These are phyloP conservation scores for Scatophagus argus DNA, from an alignment of 2,113 vertebrate genomes.

Conservation along the genomic window DNA sequence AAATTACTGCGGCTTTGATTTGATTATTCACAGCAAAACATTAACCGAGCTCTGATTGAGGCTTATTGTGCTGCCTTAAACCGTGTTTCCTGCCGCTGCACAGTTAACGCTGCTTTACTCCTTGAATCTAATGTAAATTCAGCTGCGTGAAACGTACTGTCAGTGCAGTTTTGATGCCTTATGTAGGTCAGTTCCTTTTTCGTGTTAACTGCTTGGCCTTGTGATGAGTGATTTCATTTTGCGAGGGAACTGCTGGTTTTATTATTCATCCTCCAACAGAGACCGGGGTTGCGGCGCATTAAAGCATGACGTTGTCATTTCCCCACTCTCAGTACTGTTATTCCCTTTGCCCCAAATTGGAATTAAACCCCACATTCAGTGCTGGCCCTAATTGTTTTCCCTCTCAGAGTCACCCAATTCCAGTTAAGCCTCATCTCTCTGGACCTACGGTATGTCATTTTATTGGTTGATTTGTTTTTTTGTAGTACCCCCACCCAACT, in stretches of 20 bases:
- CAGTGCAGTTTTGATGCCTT: conserved; percentile 58
- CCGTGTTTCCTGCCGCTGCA: conserved; percentile 23
- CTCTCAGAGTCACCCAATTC: conserved; percentile 2
- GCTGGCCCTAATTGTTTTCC: conserved; percentile 54
- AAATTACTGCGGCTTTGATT: conserved; percentile 71
- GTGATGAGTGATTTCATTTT: conserved; percentile 77
- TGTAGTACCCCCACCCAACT: neutral
- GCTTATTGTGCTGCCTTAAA: conserved; percentile 48
- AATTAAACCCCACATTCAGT: conserved; percentile 67
- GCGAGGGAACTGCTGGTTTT: conserved; percentile 64
- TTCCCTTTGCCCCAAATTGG: conserved; percentile 66
- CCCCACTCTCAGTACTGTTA: conserved; percentile 48
- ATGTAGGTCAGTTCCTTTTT: conserved; percentile 79
- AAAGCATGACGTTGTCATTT: conserved; percentile 74
- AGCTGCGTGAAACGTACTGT: conserved; percentile 42
- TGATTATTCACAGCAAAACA: conserved; percentile 63
- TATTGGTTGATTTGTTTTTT: conserved; percentile 29
- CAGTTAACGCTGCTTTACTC: conserved; percentile 38
- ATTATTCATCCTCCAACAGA: conserved; percentile 74
- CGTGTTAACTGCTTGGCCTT: conserved; percentile 57
- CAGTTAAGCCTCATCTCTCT: conserved; percentile 30
- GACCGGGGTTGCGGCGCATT: conserved; percentile 73
- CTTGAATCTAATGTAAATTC: conserved; percentile 67
- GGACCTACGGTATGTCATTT: conserved; percentile 24
- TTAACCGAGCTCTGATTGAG: conserved; percentile 50